Evolutionary conservation across 1,140 invertebrate genomes (phyloP).

Genomic region (Drosophila varians): DNA sequence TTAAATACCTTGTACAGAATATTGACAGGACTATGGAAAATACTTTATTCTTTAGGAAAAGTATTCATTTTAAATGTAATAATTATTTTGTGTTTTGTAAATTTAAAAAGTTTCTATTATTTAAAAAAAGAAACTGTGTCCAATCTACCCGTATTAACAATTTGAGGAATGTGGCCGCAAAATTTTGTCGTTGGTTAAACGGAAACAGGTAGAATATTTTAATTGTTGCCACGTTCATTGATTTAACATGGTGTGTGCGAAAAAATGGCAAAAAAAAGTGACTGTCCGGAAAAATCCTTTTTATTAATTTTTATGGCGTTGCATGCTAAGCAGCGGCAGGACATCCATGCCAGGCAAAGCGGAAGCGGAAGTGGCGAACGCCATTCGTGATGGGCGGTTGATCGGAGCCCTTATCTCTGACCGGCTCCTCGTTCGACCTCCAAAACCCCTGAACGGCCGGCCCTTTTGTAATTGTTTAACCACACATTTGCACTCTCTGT

Average conservation of each 20-base stretch:
- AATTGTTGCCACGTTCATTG: constrained; percentile 76
- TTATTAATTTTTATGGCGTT: constrained; percentile 47
- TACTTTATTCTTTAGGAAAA: no score
- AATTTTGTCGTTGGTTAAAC: constrained; percentile 39
- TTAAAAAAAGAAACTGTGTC: constrained; percentile 1
- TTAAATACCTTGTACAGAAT: no score
- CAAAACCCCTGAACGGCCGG: not conserved
- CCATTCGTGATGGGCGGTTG: constrained; percentile 54
- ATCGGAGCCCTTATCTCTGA: constrained; percentile 23
- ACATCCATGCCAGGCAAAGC: constrained; percentile 3
- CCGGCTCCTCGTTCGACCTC: not conserved
- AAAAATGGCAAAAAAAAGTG: constrained; percentile 21
- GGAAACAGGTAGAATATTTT: constrained; percentile 75
- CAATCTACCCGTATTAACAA: not conserved
- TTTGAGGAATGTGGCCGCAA: constrained; percentile 1
- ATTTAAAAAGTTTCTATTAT: not conserved
- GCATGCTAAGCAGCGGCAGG: constrained; percentile 55
- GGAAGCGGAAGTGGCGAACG: constrained; percentile 76
- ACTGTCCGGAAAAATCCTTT: constrained; percentile 25
- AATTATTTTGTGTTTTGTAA: no score
- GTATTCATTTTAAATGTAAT: no score
- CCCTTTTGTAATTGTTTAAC: constrained; percentile 65
- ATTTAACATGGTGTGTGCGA: constrained; percentile 45
- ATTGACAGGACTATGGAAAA: no score
- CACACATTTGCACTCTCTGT: constrained; percentile 66